Conservation (phyloP, 2,888 invertebrate genomes). For the Ornithoptera priamus region DNA sequence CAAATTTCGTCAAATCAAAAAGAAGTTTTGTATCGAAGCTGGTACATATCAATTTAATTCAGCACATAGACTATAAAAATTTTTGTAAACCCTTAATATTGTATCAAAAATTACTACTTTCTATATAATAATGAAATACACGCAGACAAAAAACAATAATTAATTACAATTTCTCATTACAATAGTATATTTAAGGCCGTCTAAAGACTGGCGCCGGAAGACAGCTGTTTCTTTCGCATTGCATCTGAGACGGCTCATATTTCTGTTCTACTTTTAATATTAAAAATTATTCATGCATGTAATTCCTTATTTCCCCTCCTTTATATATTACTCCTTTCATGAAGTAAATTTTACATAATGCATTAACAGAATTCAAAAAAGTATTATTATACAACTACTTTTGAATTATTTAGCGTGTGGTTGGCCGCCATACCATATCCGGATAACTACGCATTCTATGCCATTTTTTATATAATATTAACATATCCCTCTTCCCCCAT, state of each 20-base stretch:
- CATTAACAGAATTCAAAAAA: not conserved
- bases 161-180: not conserved
- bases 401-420: not conserved
- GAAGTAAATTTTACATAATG: not conserved
- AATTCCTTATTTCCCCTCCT: not conserved
- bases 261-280: constrained; percentile 1
- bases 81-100: not conserved
- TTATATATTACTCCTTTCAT: not conserved
- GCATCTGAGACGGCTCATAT: not conserved
- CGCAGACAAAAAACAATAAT: not conserved
- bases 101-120: not conserved
- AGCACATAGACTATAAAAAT: not conserved
- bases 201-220: not conserved
- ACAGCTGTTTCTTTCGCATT: constrained; percentile 14
- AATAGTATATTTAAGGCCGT: constrained; percentile 1
- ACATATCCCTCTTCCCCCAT: too few species aligned
- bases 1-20: not conserved
- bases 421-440: not conserved
- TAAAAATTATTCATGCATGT: not conserved
- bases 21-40: not conserved
- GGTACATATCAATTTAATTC: not conserved
- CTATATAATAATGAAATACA: not conserved
- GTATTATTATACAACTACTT: not conserved
- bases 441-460: not conserved
- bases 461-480: not conserved